These are phyloP conservation scores for Stigmatopora argus DNA, from an alignment of 2,113 vertebrate species.

Conservation along the genomic window DNA sequence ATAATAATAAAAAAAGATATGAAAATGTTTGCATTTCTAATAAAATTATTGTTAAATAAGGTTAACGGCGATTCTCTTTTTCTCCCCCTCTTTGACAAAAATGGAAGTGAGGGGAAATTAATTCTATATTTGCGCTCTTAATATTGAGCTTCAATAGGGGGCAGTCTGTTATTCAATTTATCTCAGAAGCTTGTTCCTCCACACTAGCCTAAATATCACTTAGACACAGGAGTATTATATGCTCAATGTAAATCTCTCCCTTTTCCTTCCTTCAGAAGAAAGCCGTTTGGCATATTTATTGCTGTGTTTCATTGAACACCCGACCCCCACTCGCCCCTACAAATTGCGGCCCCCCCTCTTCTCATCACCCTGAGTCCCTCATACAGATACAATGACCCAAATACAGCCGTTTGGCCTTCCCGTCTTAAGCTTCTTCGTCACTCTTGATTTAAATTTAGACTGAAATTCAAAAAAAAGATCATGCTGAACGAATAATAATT, in stretches of 20 bases:
- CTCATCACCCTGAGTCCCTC: conserved; percentile 31
- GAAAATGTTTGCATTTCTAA: neutral
- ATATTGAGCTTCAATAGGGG: conserved; percentile 44
- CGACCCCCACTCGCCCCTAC: conserved; percentile 39
- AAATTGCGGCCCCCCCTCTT: conserved; percentile 64
- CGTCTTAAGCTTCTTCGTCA: neutral
- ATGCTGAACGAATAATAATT: neutral
- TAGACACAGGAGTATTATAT: conserved; percentile 54
- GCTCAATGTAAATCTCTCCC: conserved; percentile 58
- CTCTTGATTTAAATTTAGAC: neutral
- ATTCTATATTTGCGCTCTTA: conserved; percentile 48
- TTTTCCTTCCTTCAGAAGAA: conserved; percentile 50
- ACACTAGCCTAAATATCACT: conserved; percentile 45
- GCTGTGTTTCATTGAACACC: conserved; percentile 69
- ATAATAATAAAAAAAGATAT: neutral
- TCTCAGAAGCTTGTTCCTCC: conserved; percentile 33
- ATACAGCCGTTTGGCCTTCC: conserved; percentile 24
- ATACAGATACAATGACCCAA: conserved; percentile 70
- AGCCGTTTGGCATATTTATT: conserved; percentile 76
- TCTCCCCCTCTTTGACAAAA: conserved; percentile 14
- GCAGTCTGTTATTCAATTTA: conserved; percentile 33
- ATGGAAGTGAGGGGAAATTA: conserved; percentile 30
- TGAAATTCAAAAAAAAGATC: neutral
- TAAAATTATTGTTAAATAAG: neutral
- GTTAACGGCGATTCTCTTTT: conserved; percentile 38